Conservation (phyloP, 2,113 vertebrate species). For the Plecturocebus donacophilus region DNA sequence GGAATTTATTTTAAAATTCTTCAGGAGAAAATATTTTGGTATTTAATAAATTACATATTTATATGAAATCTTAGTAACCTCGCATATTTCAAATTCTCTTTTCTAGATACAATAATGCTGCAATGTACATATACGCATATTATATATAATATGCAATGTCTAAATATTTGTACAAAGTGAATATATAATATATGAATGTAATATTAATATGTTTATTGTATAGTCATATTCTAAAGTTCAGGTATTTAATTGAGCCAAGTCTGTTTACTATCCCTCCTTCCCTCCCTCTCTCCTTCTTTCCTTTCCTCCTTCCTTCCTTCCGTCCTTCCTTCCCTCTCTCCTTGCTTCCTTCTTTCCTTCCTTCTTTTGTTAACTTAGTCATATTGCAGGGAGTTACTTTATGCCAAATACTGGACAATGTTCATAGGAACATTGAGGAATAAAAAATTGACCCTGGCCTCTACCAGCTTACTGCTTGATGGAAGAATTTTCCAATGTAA, state of each 20-base stretch:
- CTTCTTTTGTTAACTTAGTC: neutral
- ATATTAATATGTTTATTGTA: neutral
- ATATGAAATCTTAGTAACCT: neutral
- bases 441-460: neutral
- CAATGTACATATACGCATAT: neutral
- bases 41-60: neutral
- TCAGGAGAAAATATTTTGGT: too few species aligned
- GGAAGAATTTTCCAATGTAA: neutral
- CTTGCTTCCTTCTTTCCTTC: neutral
- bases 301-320: accelerated
- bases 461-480: neutral
- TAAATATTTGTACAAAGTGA: neutral
- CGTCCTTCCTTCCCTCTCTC: too few species aligned
- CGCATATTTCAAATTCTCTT: neutral
- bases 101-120: neutral
- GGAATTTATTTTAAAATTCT: neutral
- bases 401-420: neutral
- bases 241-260: neutral
- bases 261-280: neutral
- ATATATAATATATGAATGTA: neutral
- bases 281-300: too few species aligned
- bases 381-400: neutral
- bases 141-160: neutral
- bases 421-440: neutral
- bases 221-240: neutral